phyloP scores from a whole-genome alignment of 1,140 invertebrate genomes.

The Cardiocondyla obscurior region DNA sequence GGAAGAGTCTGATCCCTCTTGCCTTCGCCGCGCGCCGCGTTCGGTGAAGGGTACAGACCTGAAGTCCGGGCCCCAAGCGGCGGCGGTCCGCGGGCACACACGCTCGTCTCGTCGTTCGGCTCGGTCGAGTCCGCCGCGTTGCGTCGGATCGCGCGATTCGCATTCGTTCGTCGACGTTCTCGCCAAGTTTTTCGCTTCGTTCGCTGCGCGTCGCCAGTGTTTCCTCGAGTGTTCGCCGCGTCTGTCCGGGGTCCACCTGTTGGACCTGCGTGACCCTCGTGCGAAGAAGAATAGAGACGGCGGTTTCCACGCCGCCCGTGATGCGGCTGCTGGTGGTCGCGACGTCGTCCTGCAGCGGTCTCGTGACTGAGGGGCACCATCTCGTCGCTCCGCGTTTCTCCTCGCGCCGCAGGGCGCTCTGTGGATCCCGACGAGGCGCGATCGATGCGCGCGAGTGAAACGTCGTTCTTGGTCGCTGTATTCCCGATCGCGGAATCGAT shows the following conservation, averaged over 20 bases:
- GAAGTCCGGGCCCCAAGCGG: conserved; percentile 71
- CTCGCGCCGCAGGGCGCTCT: not conserved
- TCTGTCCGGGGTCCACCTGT: too few relatives aligned
- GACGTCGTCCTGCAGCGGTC: not conserved
- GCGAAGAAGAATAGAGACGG: too few relatives aligned
- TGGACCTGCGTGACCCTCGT: too few relatives aligned
- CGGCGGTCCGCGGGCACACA: conserved; percentile 70
- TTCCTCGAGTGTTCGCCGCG: too few relatives aligned
- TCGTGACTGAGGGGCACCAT: not conserved
- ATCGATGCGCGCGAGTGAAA: not conserved
- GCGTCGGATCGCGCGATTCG: conserved; percentile 63
- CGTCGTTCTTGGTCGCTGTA: not conserved
- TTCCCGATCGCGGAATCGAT: not conserved
- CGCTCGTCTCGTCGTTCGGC: conserved; percentile 76
- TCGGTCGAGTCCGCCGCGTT: conserved; percentile 76
- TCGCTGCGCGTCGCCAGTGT: too few relatives aligned
- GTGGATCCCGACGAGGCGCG: not conserved
- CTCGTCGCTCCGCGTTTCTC: not conserved
- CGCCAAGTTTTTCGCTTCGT: not conserved
- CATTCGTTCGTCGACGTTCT: not conserved
- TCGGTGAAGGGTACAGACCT: conserved; percentile 73
- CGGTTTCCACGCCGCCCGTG: not conserved
- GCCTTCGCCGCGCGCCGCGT: too few relatives aligned
- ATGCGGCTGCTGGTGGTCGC: conserved; percentile 26
- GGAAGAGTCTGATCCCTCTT: too few relatives aligned